Conservation (phyloP, 2,113 vertebrate genomes). For the Oreochromis aureus region DNA sequence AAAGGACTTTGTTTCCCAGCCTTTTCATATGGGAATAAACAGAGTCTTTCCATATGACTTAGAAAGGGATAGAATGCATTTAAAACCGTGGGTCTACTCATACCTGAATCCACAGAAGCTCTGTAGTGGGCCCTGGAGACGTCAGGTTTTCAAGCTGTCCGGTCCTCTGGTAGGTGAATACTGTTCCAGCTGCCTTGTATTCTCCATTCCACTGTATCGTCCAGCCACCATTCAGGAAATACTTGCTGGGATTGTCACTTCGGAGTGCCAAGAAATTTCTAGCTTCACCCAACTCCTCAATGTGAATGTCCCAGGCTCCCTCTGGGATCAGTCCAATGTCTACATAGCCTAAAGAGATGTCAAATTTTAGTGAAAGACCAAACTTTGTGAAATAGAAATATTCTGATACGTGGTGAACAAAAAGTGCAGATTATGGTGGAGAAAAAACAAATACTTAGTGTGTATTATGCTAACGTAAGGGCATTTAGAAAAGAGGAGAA, state of each 20-base stretch:
- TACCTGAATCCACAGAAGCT: conserved; percentile 96
- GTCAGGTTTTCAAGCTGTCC: conserved; percentile 92
- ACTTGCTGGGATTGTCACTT: conserved; percentile 81
- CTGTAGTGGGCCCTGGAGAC: conserved; percentile 85
- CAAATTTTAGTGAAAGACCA: neutral
- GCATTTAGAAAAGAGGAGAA: neutral
- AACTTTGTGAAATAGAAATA: neutral
- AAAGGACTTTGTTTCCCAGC: neutral
- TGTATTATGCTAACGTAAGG: rapidly evolving
- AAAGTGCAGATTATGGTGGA: no score
- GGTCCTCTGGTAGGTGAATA: conserved; percentile 86
- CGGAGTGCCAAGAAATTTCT: conserved; percentile 90
- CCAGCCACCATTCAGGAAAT: conserved; percentile 93
- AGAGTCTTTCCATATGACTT: neutral
- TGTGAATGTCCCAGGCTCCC: conserved; percentile 84
- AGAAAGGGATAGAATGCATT: neutral
- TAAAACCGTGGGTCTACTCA: neutral
- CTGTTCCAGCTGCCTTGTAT: conserved; percentile 87
- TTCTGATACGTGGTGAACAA: neutral
- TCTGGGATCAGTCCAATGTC: conserved; percentile 90
- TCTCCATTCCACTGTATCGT: conserved; percentile 95
- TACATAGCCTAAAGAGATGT: conserved; percentile 78
- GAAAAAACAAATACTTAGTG: neutral
- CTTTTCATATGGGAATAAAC: neutral
- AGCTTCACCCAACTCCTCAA: conserved; percentile 85